Evolutionary conservation across 30 jellyfish, hydroid and myxozoan genomes (phyloP), one percentile per base, ranked within the genome.

Genomic region (Cassiopea xamachana): DNA sequence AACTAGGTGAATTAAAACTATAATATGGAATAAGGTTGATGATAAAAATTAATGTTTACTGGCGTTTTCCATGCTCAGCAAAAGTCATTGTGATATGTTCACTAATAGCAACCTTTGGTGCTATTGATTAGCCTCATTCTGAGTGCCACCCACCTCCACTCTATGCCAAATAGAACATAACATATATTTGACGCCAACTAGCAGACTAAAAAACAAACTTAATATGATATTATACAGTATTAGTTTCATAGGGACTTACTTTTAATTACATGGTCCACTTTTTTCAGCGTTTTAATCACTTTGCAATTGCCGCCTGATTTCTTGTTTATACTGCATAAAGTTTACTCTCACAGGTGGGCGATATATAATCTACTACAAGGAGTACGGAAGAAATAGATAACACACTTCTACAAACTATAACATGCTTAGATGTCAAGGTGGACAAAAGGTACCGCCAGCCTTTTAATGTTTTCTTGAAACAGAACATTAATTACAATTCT

Each of bases 271-370:
- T 71, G 80, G 49, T 19, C 50, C 80, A 9, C n/a, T 71, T 43
- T 71, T 6, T 4, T 7, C 4, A 27, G 19, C 4, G 46, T 1
- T 18, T 71, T 71, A 71, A 71, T 71, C 14, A 71, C 80, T 27
- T 43, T 71, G n/a, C 1, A 71, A 71, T 71, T 71, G 51, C 80
- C 80, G 80, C 80, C 55, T 39, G 15, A 71, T 71, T 71, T 71
- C 19, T 17, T 71, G 51, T 71, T 71, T 71, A 71, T 44, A 44
- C n/a, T 3, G 77, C 80, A 5, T 71, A 17, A 3, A 71, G 80
- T 43, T 7, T 1, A 43, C 7, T 1, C 80, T 71, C 80, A 71
- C 2, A 71, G 80, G 80, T 71, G 80, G 80, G 47, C 80, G 2
- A 55, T 71, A 39, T 19, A 7, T 71, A 71, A 19, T 16, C 80